These are phyloP conservation scores for Pyrrhia umbra DNA, from an alignment of 2,888 invertebrate genomes.

Conservation along the genomic window DNA sequence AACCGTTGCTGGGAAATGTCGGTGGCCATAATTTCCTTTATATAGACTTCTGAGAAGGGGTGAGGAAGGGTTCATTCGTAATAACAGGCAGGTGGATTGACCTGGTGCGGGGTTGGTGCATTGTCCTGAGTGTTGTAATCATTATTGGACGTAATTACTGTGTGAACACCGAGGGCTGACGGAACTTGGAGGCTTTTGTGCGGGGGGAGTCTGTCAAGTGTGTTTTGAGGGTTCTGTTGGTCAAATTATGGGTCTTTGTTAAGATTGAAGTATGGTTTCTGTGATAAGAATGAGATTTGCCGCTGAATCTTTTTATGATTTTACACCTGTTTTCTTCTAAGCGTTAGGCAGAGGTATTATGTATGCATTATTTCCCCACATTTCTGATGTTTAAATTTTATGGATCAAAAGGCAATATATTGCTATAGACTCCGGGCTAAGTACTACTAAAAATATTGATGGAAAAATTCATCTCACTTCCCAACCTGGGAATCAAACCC, in stretches of 20 bases:
- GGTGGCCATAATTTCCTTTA: slow-evolving; percentile 13
- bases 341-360: too few relatives aligned
- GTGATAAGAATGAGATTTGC: neutral
- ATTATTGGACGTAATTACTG: slow-evolving; percentile 6
- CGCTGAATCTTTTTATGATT: too few relatives aligned
- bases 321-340: too few relatives aligned
- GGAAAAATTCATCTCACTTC: neutral
- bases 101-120: slow-evolving; percentile 39
- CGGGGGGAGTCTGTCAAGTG: neutral
- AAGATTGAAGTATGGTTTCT: neutral
- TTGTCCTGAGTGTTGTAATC: slow-evolving; percentile 27
- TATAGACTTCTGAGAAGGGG: slow-evolving; percentile 29
- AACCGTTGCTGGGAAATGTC: slow-evolving; percentile 19
- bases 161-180: slow-evolving; percentile 8
- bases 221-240: neutral
- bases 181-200: neutral
- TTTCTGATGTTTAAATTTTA: too few relatives aligned
- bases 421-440: too few relatives aligned
- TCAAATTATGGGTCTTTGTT: neutral
- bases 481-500: too few relatives aligned
- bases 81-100: slow-evolving; percentile 46
- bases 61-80: slow-evolving; percentile 26
- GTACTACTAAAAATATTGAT: too few relatives aligned
- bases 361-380: too few relatives aligned
- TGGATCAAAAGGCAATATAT: too few relatives aligned